phyloP scores from a whole-genome alignment of 1,140 invertebrate genomes.

The Apis cerana region DNA sequence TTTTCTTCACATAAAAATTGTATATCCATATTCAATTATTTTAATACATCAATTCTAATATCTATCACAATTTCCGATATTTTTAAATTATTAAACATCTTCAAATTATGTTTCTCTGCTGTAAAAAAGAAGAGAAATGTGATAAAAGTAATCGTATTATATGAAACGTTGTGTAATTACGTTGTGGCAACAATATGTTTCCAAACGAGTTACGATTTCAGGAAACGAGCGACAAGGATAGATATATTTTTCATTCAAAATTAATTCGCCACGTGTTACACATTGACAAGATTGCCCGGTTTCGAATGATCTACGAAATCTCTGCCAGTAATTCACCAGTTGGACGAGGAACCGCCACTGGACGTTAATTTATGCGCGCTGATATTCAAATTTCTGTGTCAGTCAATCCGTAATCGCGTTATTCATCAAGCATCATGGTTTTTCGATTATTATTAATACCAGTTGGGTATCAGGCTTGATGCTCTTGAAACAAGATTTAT shows the following conservation, averaged over 20 bases:
- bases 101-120: too few relatives aligned
- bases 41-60: too few relatives aligned
- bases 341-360: slow-evolving; percentile 8
- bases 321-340: slow-evolving; percentile 25
- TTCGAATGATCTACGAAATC: slow-evolving; percentile 27
- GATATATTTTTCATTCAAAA: neutral
- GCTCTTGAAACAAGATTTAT: too few relatives aligned
- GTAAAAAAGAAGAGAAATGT: too few relatives aligned
- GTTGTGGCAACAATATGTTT: neutral
- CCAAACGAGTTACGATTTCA: neutral
- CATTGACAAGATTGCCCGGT: slow-evolving; percentile 11
- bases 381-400: slow-evolving; percentile 15
- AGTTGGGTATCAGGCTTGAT: too few relatives aligned
- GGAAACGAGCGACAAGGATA: neutral
- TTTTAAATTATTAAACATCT: too few relatives aligned
- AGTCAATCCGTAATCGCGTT: slow-evolving; percentile 25
- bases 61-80: too few relatives aligned
- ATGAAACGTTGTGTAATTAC: too few relatives aligned
- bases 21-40: too few relatives aligned
- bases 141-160: too few relatives aligned
- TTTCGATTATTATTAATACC: neutral
- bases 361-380: slow-evolving; percentile 9
- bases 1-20: too few relatives aligned
- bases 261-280: neutral
- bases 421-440: neutral